phyloP scores from a whole-genome alignment of 2,797 vertebrate species.

The Platalea minor region DNA sequence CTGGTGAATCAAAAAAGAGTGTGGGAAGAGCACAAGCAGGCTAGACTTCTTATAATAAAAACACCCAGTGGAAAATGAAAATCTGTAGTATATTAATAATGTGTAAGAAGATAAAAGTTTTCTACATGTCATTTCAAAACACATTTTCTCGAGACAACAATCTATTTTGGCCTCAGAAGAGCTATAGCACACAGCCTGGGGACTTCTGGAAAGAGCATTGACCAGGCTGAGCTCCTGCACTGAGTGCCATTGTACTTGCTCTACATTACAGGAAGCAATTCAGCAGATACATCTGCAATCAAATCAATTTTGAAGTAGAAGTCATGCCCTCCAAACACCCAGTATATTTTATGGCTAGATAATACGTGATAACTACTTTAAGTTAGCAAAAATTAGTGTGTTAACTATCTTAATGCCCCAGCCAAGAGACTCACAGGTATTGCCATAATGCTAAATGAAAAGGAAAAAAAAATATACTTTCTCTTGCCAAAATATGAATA shows the following conservation, averaged over 20 bases:
- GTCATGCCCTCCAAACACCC: background rate
- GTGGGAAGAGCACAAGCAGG: background rate
- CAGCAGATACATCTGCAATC: background rate
- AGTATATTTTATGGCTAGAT: background rate
- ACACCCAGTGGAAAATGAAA: background rate
- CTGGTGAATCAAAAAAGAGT: background rate
- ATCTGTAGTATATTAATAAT: background rate
- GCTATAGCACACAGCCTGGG: background rate
- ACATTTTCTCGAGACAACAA: background rate
- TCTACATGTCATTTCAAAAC: background rate
- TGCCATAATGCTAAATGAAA: background rate
- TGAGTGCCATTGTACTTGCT: background rate
- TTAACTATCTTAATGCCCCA: background rate
- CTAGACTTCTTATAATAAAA: background rate
- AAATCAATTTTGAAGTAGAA: background rate
- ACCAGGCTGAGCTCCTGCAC: background rate
- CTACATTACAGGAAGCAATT: background rate
- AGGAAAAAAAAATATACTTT: background rate
- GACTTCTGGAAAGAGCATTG: background rate
- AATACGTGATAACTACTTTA: background rate
- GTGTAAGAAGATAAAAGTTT: background rate
- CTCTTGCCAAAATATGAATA: background rate
- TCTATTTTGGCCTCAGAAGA: background rate
- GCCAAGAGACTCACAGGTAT: background rate
- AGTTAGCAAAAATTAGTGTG: background rate